Evolutionary conservation across 2,797 vertebrate genomes (phyloP), one percentile per base, ranked within the genome.

Genomic region (Anas capensis): DNA sequence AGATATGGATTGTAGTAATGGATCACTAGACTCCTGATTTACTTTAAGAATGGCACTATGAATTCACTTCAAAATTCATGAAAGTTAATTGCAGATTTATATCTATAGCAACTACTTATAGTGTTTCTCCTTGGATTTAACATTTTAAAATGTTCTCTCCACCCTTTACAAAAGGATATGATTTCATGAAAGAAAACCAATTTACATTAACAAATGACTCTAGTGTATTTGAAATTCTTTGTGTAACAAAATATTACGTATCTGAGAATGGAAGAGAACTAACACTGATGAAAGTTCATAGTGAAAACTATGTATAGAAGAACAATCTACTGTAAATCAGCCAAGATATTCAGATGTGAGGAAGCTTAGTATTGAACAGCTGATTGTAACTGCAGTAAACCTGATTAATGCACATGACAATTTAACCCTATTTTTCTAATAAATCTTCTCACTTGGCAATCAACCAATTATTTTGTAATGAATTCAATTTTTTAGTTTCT

Each of bases 151-250:
- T 29, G 49, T 20, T 76, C 54, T 93, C 27, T 95, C 79, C 77
- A 82, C 15, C 36, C 33, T 85, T 84, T 94, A 73, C 66, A 88
- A 95, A 95, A 91, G 79, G 86, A 44, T 81, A 82, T 83, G 81
- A 90, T 92, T 96, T 96, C 83, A 77, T 82, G 77, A 88, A 88
- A 95, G 93, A 71, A 92, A 97, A 96, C 36, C 71, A 97, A 86
- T 95, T 92, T 97, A 84, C 75, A 92, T 95, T 94, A 96, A 94
- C 76, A 86, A 96, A 97, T 94, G 17, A 93, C 65, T 97, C 84
- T n/a, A 86, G 61, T 90, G 58, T 54, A 88, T 82, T 96, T 95
- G 96, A 93, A 97, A 96, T 13, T 96, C 90, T 86, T 88, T 89
- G 61, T 77, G 92, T 96, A 96, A 96, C 4, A 95, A 97, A 97